These are phyloP conservation scores for Dicranocentrus wangi DNA, from an alignment of 2,888 invertebrate genomes.

Conservation along the genomic window DNA sequence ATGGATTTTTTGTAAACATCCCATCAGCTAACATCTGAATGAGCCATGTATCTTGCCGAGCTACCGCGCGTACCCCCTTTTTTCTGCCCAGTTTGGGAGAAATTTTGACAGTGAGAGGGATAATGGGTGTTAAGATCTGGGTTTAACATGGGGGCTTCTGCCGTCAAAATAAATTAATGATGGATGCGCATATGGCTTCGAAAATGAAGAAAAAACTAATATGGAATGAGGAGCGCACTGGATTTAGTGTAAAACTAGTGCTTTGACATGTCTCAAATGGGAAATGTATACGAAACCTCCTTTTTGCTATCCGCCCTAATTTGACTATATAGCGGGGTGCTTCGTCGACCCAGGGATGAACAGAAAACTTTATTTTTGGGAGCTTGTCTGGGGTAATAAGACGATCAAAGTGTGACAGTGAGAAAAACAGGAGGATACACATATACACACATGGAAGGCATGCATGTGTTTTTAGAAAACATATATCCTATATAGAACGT, in stretches of 20 bases:
- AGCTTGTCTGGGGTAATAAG: no score
- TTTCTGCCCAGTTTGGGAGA: neutral
- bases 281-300: slow-evolving; percentile 24
- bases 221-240: slow-evolving; percentile 29
- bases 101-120: slow-evolving; percentile 50
- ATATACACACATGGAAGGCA: neutral
- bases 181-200: slow-evolving; percentile 61
- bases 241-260: slow-evolving; percentile 38
- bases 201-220: slow-evolving; percentile 32
- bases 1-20: no score
- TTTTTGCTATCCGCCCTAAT: slow-evolving; percentile 52
- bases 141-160: slow-evolving; percentile 34
- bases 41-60: no score
- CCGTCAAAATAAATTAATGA: slow-evolving; percentile 65
- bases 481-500: no score
- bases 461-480: no score
- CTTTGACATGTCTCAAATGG: slow-evolving; percentile 38
- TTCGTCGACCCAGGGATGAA: neutral
- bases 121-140: slow-evolving; percentile 53
- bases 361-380: no score
- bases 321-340: slow-evolving; percentile 38
- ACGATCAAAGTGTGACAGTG: slow-evolving; percentile 2
- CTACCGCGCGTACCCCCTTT: slow-evolving; percentile 4
- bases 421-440: neutral
- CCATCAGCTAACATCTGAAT: no score